phyloP scores from a whole-genome alignment of 2,888 invertebrate genomes.

The Caradrina clavipalpis region DNA sequence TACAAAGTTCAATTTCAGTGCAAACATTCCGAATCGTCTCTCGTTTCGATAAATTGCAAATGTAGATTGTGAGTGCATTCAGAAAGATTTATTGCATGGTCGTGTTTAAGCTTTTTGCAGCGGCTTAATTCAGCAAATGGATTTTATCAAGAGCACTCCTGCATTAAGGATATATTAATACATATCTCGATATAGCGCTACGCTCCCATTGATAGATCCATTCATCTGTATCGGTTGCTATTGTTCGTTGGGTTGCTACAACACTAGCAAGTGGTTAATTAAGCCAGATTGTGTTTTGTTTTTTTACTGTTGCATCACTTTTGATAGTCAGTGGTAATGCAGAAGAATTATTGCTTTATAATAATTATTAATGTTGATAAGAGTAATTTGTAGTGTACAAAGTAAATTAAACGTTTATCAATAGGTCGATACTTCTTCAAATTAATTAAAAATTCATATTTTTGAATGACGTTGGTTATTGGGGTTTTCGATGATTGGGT shows the following conservation, averaged over 20 bases:
- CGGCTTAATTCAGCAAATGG: slow-evolving; percentile 69
- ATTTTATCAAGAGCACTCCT: slow-evolving; percentile 69
- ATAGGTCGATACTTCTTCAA: no score
- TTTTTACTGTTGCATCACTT: slow-evolving; percentile 39
- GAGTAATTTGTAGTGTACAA: no score
- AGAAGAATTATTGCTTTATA: not conserved
- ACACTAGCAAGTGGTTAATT: slow-evolving; percentile 58
- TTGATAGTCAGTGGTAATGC: slow-evolving; percentile 10
- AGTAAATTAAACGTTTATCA: no score
- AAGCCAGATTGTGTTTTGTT: slow-evolving; percentile 38
- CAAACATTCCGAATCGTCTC: slow-evolving; percentile 64
- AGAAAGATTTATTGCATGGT: slow-evolving; percentile 83
- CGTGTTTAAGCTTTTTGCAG: slow-evolving; percentile 76
- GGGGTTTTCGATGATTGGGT: not conserved
- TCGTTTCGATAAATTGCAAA: slow-evolving; percentile 70
- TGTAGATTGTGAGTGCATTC: slow-evolving; percentile 81
- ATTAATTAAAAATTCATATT: not conserved
- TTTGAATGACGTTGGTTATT: not conserved
- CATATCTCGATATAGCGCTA: slow-evolving; percentile 35
- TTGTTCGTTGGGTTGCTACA: slow-evolving; percentile 59
- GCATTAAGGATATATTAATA: slow-evolving; percentile 54
- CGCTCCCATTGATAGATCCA: slow-evolving; percentile 60
- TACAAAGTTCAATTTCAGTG: slow-evolving; percentile 59
- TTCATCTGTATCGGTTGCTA: slow-evolving; percentile 60
- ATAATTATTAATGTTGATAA: no score